Evolutionary conservation across 2,797 vertebrate genomes (phyloP).

Genomic region (Xenopus petersii): DNA sequence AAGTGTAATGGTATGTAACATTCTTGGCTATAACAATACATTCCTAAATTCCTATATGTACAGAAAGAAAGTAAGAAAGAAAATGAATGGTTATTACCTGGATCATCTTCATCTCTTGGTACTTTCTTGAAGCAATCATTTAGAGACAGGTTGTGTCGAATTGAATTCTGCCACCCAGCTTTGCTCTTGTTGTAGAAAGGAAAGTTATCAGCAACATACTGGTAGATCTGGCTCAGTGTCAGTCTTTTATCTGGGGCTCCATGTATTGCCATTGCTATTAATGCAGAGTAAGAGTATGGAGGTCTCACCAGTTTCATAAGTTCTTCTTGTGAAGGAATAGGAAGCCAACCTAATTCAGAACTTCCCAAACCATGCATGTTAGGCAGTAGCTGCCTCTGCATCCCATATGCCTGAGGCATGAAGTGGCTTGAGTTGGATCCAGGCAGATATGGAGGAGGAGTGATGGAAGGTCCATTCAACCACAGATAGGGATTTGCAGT

Average conservation of each 20-base stretch:
- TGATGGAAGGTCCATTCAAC: slow-evolving; percentile 70
- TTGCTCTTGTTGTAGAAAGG: slow-evolving; percentile 91
- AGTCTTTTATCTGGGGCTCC: slow-evolving; percentile 78
- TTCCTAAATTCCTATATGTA: background rate
- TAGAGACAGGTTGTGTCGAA: slow-evolving; percentile 91
- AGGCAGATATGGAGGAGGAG: slow-evolving; percentile 69
- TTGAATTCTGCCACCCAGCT: slow-evolving; percentile 94
- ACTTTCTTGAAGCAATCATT: slow-evolving; percentile 91
- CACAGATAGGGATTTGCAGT: slow-evolving; percentile 86
- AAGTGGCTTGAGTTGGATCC: slow-evolving; percentile 74
- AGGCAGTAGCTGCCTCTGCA: slow-evolving; percentile 88
- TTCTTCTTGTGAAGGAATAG: slow-evolving; percentile 86
- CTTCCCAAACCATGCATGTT: slow-evolving; percentile 70
- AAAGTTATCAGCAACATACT: slow-evolving; percentile 87
- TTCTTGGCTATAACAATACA: slow-evolving; percentile 4
- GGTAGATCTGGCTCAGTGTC: slow-evolving; percentile 93
- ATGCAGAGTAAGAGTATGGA: slow-evolving; percentile 91
- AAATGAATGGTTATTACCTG: slow-evolving; percentile 71
- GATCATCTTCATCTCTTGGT: slow-evolving; percentile 78
- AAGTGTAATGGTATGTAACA: background rate
- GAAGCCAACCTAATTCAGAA: slow-evolving; percentile 84
- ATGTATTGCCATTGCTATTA: slow-evolving; percentile 95
- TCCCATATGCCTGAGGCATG: slow-evolving; percentile 81
- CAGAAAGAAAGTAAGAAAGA: background rate
- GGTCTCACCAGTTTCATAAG: slow-evolving; percentile 84